Evolutionary conservation across 2,113 vertebrate genomes (phyloP).

Genomic region (Fulica atra): DNA sequence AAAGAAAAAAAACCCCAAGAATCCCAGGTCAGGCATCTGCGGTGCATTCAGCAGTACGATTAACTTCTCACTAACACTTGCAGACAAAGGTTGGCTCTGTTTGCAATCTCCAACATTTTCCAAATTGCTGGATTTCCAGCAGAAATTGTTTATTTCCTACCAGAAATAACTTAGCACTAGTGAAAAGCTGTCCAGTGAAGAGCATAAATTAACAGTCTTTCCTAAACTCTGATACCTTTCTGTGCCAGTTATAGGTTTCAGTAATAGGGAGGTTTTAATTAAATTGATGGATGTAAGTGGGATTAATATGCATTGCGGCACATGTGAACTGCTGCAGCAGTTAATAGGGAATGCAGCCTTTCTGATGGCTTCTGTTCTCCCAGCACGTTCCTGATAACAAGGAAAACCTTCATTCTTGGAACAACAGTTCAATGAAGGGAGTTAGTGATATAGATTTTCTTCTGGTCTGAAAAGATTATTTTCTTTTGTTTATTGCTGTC

Average conservation of each 20-base stretch:
- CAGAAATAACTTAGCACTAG: not conserved
- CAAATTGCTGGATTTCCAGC: not conserved
- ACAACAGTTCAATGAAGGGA: not conserved
- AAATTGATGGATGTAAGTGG: not conserved
- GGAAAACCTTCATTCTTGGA: slow-evolving; percentile 28
- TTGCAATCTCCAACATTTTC: not conserved
- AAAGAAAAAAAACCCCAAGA: not conserved
- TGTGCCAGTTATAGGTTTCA: not conserved
- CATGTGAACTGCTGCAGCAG: not conserved
- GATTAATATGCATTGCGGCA: not conserved
- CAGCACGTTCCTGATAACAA: not conserved
- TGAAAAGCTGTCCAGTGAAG: not conserved
- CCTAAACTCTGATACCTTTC: not conserved
- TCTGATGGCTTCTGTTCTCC: not conserved
- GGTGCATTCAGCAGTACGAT: not conserved
- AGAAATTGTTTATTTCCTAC: not conserved
- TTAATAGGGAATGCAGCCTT: not conserved
- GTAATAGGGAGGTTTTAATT: not conserved
- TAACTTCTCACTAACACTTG: not conserved
- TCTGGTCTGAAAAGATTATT: not conserved
- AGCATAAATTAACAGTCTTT: not conserved
- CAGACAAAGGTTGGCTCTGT: not conserved
- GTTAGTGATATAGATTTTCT: slow-evolving; percentile 9
- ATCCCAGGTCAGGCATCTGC: not conserved
- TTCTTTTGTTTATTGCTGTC: slow-evolving; percentile 25